These are phyloP conservation scores for Melanotaenia boesemani DNA, from an alignment of 2,797 vertebrate genomes.

Conservation along the genomic window DNA sequence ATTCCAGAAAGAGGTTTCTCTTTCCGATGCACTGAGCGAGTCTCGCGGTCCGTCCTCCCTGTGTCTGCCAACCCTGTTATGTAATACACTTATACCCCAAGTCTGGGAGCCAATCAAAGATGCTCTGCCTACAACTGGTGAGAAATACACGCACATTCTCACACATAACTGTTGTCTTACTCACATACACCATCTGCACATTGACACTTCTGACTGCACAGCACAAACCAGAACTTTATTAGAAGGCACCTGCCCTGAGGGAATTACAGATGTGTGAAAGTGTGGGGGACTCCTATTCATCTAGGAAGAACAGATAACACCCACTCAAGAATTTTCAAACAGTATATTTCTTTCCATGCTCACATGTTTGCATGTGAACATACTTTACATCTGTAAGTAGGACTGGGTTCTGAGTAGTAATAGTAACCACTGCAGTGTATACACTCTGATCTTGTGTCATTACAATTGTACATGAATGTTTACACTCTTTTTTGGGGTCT, in stretches of 20 bases:
- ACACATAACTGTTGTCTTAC: conserved; percentile 46
- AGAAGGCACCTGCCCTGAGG: conserved; percentile 67
- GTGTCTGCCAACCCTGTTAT: conserved; percentile 84
- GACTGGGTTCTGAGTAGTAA: conserved; percentile 21
- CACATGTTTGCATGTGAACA: conserved; percentile 40
- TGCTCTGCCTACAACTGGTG: conserved; percentile 74
- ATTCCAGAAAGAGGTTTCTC: conserved; percentile 78
- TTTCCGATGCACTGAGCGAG: conserved; percentile 75
- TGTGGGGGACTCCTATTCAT: conserved; percentile 39
- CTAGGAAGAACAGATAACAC: conserved; percentile 45
- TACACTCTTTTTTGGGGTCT: conserved; percentile 44
- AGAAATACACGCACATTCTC: conserved; percentile 64
- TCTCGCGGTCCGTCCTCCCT: conserved; percentile 77
- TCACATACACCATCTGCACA: conserved; percentile 53
- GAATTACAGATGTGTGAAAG: conserved; percentile 66
- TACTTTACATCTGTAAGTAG: conserved; percentile 32
- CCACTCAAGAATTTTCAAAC: conserved; percentile 14
- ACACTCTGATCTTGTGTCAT: conserved; percentile 6
- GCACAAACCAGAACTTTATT: conserved; percentile 68
- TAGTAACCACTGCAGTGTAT: conserved; percentile 24
- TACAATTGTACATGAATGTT: conserved; percentile 23
- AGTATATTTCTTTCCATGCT: conserved; percentile 18
- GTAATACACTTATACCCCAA: conserved; percentile 83
- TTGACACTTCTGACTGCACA: conserved; percentile 73
- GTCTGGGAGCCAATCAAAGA: conserved; percentile 84